Evolutionary conservation across 2,888 invertebrate genomes (phyloP), one percentile per base, ranked within the genome.

Genomic region (Papilio elwesi): DNA sequence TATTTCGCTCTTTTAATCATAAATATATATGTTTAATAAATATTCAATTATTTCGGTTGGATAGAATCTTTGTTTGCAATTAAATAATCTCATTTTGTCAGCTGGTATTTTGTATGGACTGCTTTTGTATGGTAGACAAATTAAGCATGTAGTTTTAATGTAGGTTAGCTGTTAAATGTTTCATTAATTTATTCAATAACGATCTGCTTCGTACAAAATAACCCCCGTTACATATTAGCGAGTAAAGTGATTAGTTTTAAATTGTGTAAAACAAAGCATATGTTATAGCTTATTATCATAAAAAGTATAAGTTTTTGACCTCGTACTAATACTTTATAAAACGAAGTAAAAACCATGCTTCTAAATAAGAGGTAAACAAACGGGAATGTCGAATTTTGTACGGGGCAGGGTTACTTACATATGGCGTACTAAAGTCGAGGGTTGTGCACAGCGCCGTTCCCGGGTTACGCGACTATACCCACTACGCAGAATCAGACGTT

Each of bases 401-500:
- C 59, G 59, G 6, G 26, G 55, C 16, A n/a, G 38, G 43, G 49
- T 57, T 11, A 51, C 9, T 49, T 15, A 48, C n/a, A 8, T 4
- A 15, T 10, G 15, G 43, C 59, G 38, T 59, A 43, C 11, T 62
- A 15, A 62, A 43, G 6, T 5, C 9, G 43, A 62, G 43, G 59
- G 43, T 38, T 43, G 15, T 62, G 38, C 79, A 70, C 87, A 94
- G 95, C 94, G 2, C 94, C 95, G 78, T 97, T 95, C 90, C 96
- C 96, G 6, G 96, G 97, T 4, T 98, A 97, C 85, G 95, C 96
- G 36, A 96, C 97, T 52, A 97, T 97, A 78, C 95, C 96, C 67
- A 96, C 96, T 8, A 96, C 96, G 74, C 96, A 97, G 90, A 95
- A 96, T 79, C 97, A 97, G 84, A 97, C 97, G 8, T 93, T 97